A percentile compares a stretch with the other conserved stretches of the same genome.
Conservation (phyloP, 2,797 vertebrate species). For the Artibeus lituratus region DNA sequence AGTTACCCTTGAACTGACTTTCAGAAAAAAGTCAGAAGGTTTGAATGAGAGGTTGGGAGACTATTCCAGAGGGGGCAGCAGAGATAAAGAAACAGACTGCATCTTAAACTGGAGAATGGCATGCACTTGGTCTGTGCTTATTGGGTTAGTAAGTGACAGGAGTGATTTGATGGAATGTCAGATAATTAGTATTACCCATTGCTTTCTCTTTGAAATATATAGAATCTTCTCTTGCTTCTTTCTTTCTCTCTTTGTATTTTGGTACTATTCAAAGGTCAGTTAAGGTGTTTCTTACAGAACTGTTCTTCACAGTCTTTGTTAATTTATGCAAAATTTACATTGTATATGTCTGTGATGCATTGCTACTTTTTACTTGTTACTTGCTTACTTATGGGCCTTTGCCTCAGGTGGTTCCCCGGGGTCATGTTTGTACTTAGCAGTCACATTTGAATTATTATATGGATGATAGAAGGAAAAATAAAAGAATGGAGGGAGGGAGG, state of each 20-base stretch:
- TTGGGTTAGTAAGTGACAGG: background rate
- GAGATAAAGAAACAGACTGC: slow-evolving; percentile 41
- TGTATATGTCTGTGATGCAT: background rate
- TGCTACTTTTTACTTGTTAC: background rate
- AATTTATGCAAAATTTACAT: background rate
- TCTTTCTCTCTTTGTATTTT: background rate
- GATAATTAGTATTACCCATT: background rate
- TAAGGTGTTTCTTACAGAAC: background rate
- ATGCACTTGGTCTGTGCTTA: background rate
- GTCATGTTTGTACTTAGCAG: background rate
- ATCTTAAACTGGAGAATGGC: background rate
- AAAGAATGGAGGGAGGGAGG: background rate
- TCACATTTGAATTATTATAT: background rate
- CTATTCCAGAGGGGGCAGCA: slow-evolving; percentile 14
- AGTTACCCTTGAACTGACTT: slow-evolving; percentile 46
- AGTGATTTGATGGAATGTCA: background rate
- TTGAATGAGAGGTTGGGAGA: background rate
- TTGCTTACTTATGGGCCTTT: background rate
- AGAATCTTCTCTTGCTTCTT: background rate
- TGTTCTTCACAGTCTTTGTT: background rate
- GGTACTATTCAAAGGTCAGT: background rate
- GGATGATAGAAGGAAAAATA: background rate
- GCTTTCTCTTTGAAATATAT: background rate
- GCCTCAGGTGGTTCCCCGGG: background rate
- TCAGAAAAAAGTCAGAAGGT: background rate